Percentiles rank a stretch among this genome's conserved stretches.
These are phyloP conservation scores for Calliopum simillimum DNA, from an alignment of 2,888 invertebrate genomes.

Conservation along the genomic window DNA sequence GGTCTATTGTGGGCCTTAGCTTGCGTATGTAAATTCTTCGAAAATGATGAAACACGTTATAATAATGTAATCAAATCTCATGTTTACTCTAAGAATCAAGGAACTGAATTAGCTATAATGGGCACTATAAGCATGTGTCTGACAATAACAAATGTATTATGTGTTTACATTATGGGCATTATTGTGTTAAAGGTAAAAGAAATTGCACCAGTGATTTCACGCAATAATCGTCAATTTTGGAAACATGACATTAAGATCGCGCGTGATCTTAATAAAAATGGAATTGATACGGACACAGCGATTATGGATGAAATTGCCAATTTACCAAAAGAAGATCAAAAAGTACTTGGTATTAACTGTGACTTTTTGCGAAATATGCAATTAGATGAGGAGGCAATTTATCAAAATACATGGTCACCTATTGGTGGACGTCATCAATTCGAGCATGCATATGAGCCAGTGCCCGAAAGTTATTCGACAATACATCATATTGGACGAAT, in stretches of 20 bases:
- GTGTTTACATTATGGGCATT: conserved; percentile 78
- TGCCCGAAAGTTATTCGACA: conserved; percentile 49
- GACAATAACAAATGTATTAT: conserved; percentile 79
- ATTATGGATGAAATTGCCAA: conserved; percentile 62
- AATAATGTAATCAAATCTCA: conserved; percentile 66
- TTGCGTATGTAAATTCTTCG: conserved; percentile 69
- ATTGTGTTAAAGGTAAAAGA: conserved; percentile 78
- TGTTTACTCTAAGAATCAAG: conserved; percentile 72
- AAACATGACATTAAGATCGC: conserved; percentile 74
- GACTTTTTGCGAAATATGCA: conserved; percentile 52
- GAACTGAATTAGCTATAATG: conserved; percentile 73
- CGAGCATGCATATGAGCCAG: conserved; percentile 39
- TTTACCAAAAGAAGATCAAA: conserved; percentile 54
- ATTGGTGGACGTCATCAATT: conserved; percentile 51
- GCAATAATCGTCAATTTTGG: conserved; percentile 71
- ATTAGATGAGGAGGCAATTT: conserved; percentile 50
- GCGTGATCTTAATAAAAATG: conserved; percentile 70
- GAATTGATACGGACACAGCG: conserved; percentile 58
- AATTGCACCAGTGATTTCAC: conserved; percentile 71
- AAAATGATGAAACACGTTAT: conserved; percentile 67
- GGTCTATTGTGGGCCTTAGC: conserved; percentile 76
- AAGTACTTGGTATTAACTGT: conserved; percentile 50
- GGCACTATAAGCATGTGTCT: conserved; percentile 78
- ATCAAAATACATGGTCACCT: conserved; percentile 65
- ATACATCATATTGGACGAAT: conserved; percentile 58